A percentile compares a stretch with the other conserved stretches of the same genome.
Evolutionary conservation across 1,140 invertebrate genomes (phyloP).

Genomic region (Lucilia cuprina): DNA sequence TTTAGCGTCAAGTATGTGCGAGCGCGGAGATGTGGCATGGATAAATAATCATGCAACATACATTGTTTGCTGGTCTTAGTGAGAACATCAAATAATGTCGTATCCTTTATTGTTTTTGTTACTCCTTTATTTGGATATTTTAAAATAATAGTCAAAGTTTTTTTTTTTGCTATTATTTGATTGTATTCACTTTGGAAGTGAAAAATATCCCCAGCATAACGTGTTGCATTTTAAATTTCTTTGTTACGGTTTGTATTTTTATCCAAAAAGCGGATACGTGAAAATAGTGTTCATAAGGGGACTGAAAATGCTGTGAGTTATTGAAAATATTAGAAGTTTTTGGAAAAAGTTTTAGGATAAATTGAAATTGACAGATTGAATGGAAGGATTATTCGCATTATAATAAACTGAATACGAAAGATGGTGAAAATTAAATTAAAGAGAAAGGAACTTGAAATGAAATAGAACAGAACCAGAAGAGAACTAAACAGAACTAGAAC

Average conservation of each 20-base stretch:
- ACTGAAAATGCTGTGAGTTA: neutral
- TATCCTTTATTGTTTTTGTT: neutral
- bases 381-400: neutral
- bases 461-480: no score
- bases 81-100: slow-evolving; percentile 24
- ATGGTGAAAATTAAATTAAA: no score
- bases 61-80: neutral
- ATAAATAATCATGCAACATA: neutral
- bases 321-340: neutral
- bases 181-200: slow-evolving; percentile 3
- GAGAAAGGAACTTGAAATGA: no score
- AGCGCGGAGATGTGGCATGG: no score
- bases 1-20: neutral
- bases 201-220: slow-evolving; percentile 20
- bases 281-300: neutral
- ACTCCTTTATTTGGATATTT: neutral
- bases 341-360: neutral
- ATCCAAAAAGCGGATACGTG: neutral
- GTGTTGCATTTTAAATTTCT: slow-evolving; percentile 25
- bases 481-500: no score
- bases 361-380: neutral
- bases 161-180: neutral
- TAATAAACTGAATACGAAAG: no score
- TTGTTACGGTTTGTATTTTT: neutral
- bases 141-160: slow-evolving; percentile 26